A percentile compares a stretch with the other conserved stretches of the same genome.
Conservation (phyloP, 2,888 invertebrate genomes). For the Drosophila yooni region DNA sequence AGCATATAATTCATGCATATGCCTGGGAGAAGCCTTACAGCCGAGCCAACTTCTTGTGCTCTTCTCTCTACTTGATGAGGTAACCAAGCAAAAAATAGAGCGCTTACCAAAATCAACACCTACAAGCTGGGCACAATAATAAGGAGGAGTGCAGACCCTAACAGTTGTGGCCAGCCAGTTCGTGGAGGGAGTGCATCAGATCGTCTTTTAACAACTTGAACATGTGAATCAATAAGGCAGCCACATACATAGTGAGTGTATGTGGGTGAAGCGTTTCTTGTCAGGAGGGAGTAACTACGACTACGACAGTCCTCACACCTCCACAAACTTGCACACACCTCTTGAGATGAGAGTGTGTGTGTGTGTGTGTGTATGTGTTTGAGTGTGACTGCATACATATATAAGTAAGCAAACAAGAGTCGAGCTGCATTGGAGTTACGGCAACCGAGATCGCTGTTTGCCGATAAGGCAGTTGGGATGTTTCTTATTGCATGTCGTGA, state of each 20-base stretch:
- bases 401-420: conserved; percentile 38
- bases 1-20: background rate
- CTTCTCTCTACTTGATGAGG: background rate
- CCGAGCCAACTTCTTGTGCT: background rate
- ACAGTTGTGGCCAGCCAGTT: conserved; percentile 31
- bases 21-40: background rate
- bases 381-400: conserved; percentile 18
- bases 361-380: conserved; percentile 17
- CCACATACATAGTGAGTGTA: conserved; percentile 36
- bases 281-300: conserved; percentile 24
- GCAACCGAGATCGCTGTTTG: conserved; percentile 64
- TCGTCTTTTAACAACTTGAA: conserved; percentile 54
- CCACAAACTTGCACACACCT: conserved; percentile 13
- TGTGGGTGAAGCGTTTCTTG: conserved; percentile 76
- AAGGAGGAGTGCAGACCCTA: conserved; percentile 6
- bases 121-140: background rate
- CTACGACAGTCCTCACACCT: conserved; percentile 11
- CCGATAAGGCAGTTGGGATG: conserved; percentile 70
- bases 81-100: conserved; percentile 2
- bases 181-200: conserved; percentile 43
- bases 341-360: conserved; percentile 4
- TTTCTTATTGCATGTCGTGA: conserved; percentile 80
- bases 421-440: conserved; percentile 48
- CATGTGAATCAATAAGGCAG: conserved; percentile 63
- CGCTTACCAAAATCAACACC: conserved; percentile 7